Conservation (phyloP, 2,888 invertebrate genomes). For the Ametastegia equiseti region DNA sequence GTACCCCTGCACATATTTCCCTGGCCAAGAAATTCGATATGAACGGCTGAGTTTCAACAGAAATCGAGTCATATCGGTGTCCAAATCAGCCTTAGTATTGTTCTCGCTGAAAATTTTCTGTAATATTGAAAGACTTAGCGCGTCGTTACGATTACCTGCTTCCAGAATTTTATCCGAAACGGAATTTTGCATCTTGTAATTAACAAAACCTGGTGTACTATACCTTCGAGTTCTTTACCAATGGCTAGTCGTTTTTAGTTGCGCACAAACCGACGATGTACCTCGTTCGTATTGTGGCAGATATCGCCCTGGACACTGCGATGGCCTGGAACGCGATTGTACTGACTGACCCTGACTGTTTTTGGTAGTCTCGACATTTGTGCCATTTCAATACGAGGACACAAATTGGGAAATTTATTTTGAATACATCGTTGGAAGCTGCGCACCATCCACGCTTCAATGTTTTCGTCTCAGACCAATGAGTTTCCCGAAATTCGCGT, state of each 20-base stretch:
- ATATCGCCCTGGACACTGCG: not conserved
- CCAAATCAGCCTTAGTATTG: not conserved
- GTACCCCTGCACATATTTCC: constrained; percentile 25
- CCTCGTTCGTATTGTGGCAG: not conserved
- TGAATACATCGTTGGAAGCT: not conserved
- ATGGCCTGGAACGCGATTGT: not conserved
- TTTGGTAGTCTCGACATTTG: not conserved
- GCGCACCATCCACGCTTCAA: constrained; percentile 1
- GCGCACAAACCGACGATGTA: not conserved
- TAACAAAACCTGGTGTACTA: not conserved
- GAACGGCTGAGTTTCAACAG: not conserved
- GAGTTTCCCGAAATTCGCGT: not conserved
- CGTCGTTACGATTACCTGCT: not conserved
- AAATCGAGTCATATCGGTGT: constrained; percentile 4
- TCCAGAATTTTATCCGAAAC: not conserved
- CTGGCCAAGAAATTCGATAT: not conserved
- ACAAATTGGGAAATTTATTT: not conserved
- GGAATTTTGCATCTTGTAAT: too few relatives aligned
- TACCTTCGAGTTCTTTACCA: not conserved
- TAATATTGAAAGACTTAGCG: not conserved
- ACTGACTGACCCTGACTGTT: not conserved
- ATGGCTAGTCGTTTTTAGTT: not conserved
- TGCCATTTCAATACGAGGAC: not conserved
- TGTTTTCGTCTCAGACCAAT: not conserved
- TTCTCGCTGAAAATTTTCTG: too few relatives aligned